Evolutionary conservation across 2,113 vertebrate genomes (phyloP).

Genomic region (Melanerpes aurifrons): DNA sequence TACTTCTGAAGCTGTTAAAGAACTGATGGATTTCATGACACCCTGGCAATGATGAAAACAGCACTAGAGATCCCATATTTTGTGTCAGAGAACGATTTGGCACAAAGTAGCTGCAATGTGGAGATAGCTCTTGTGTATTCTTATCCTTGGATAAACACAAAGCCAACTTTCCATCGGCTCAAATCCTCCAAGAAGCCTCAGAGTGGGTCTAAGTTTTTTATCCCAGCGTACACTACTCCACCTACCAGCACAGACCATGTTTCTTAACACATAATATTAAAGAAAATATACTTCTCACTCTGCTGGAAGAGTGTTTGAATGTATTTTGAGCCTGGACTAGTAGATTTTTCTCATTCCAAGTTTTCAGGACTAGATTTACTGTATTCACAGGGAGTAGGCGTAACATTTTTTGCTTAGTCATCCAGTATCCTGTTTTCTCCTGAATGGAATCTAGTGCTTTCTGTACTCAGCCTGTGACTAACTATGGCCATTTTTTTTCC

Average conservation of each 20-base stretch:
- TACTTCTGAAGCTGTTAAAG: background rate
- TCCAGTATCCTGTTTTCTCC: slow-evolving; percentile 50
- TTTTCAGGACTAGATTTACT: slow-evolving; percentile 15
- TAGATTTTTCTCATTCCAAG: background rate
- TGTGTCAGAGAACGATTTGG: background rate
- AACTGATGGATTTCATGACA: background rate
- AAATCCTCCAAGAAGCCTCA: background rate
- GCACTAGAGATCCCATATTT: background rate
- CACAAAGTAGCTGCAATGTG: background rate
- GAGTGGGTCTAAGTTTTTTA: background rate
- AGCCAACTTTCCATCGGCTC: background rate
- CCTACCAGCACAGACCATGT: background rate
- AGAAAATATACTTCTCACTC: background rate
- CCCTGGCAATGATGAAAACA: background rate
- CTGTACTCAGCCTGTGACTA: slow-evolving; percentile 15
- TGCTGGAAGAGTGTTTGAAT: background rate
- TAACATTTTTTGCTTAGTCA: slow-evolving; percentile 36
- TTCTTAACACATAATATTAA: background rate
- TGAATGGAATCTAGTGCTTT: slow-evolving; percentile 16
- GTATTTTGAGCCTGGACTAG: background rate
- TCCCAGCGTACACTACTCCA: background rate
- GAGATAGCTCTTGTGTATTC: background rate
- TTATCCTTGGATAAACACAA: background rate
- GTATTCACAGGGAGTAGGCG: slow-evolving; percentile 1
- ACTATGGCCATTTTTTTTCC: background rate